These are phyloP conservation scores for Tetragonisca angustula DNA, from an alignment of 2,888 invertebrate genomes.

Conservation along the genomic window DNA sequence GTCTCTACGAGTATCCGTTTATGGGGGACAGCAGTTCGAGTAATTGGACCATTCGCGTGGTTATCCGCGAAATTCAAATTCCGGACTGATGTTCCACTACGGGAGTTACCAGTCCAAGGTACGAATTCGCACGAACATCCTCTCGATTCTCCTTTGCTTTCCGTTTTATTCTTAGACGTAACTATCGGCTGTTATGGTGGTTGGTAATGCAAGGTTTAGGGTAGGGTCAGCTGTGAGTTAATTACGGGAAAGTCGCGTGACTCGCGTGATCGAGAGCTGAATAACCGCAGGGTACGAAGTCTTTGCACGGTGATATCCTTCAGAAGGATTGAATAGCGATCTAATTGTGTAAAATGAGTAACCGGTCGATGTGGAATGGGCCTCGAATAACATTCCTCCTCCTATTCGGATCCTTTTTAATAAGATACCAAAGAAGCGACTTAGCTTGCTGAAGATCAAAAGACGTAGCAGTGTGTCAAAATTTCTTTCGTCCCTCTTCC, in stretches of 20 bases:
- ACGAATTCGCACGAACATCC: no score
- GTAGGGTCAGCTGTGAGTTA: background rate
- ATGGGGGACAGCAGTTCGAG: background rate
- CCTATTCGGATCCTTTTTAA: no score
- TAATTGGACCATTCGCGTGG: background rate
- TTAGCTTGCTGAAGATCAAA: background rate
- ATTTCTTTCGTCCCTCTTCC: background rate
- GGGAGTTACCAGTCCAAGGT: no score
- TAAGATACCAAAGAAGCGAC: no score
- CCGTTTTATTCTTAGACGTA: background rate
- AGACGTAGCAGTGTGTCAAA: background rate
- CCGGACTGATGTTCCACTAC: no score
- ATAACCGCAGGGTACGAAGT: background rate
- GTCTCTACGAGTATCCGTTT: background rate
- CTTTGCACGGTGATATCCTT: background rate
- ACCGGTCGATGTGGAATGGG: background rate
- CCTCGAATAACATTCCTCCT: background rate
- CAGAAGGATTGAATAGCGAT: background rate
- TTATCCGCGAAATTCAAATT: no score
- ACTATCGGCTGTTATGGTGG: background rate
- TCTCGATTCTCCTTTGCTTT: no score
- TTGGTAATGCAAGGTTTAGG: background rate
- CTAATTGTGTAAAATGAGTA: background rate
- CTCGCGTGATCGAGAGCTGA: constrained; percentile 8
- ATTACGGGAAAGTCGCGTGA: background rate